Percentiles rank a stretch among this genome's conserved stretches.
Conservation (phyloP, 2,797 vertebrate species). For the Dryobates pubescens region DNA sequence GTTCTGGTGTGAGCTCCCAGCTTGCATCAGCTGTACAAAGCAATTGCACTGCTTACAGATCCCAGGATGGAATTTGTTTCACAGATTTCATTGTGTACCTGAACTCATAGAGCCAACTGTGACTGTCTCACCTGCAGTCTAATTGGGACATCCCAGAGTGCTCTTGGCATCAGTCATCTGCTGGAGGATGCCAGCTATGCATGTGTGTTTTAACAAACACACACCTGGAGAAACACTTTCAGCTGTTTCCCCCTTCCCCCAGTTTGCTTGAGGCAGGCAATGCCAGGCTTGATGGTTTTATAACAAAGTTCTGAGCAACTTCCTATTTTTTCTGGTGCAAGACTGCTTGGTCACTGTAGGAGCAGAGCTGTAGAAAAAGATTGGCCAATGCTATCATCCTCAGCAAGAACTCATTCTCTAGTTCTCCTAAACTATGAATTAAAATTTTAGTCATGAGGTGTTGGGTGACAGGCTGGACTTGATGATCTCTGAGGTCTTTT, state of each 20-base stretch:
- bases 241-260: background rate
- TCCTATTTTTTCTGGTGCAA: background rate
- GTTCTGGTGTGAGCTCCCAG: background rate
- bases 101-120: background rate
- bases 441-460: background rate
- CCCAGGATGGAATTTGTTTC: background rate
- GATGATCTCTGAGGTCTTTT: too few relatives aligned
- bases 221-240: background rate
- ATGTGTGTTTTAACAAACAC: background rate
- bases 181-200: background rate
- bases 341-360: background rate
- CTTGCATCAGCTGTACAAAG: background rate
- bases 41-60: background rate
- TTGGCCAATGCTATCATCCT: background rate
- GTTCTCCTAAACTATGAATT: background rate
- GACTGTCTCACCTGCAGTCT: background rate
- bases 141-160: background rate
- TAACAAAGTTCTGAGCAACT: background rate
- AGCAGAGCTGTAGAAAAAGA: background rate
- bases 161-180: background rate
- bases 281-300: background rate
- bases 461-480: too few relatives aligned
- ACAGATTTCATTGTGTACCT: fast-evolving
- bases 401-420: background rate
- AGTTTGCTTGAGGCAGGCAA: background rate